Evolutionary conservation across 2,888 invertebrate species (phyloP).

Genomic region (Tiliacea aurago): DNA sequence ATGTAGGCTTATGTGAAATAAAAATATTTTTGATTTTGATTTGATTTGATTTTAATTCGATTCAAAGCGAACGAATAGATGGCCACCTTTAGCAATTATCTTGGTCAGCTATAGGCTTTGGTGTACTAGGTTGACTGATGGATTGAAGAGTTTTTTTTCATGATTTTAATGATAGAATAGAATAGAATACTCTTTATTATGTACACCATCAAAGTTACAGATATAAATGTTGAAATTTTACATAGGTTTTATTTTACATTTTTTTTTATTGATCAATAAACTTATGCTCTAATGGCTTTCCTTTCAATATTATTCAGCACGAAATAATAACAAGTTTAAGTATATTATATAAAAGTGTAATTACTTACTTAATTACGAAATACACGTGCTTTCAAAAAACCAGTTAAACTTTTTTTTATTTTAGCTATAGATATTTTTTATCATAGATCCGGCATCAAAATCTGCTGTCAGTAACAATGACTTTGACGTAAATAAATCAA

Average conservation of each 20-base stretch:
- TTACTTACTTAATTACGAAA: no score
- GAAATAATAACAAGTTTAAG: background rate
- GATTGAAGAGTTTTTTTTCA: background rate
- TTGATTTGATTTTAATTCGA: no score
- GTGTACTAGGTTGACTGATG: background rate
- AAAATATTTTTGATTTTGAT: no score
- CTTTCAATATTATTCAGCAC: background rate
- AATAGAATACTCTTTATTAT: no score
- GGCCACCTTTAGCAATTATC: background rate
- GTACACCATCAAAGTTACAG: no score
- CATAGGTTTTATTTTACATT: no score
- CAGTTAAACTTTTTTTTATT: constrained; percentile 5
- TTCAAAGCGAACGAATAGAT: background rate
- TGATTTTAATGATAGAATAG: background rate
- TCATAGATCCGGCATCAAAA: background rate
- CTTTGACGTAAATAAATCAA: constrained; percentile 18
- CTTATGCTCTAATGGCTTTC: background rate
- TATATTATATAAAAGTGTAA: no score
- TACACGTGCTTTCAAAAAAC: background rate
- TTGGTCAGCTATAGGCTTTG: background rate
- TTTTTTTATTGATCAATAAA: background rate
- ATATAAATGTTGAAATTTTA: no score
- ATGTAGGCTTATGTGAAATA: no score
- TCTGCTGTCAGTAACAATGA: constrained; percentile 20
- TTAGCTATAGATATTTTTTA: no score